phyloP scores from a whole-genome alignment of 2,797 vertebrate species.

The Parauchenoglanis punctatus region DNA sequence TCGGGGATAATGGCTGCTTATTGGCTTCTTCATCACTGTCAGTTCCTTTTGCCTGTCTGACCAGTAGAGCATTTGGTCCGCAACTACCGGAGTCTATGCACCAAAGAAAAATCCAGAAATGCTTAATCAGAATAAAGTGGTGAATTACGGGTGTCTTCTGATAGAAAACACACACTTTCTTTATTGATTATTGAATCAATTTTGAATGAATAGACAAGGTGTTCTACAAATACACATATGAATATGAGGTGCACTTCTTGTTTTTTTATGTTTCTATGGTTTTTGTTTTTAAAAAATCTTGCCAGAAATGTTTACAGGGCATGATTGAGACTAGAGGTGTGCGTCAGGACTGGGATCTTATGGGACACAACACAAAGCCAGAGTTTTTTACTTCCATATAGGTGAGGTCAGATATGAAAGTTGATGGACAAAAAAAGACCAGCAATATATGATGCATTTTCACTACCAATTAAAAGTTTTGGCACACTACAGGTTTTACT shows the following conservation, averaged over 20 bases:
- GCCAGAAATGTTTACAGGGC: not conserved
- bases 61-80: conserved; percentile 13
- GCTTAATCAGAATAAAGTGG: not conserved
- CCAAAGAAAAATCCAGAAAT: not conserved
- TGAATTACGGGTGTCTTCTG: not conserved
- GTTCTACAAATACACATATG: not conserved
- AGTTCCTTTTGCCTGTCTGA: conserved; percentile 36
- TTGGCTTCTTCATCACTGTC: conserved; percentile 49
- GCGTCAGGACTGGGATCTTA: not conserved
- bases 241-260: no score
- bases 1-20: conserved; percentile 44
- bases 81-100: not conserved
- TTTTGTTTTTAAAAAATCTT: not conserved
- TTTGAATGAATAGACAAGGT: not conserved
- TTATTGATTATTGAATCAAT: not conserved
- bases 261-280: not conserved
- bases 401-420: not conserved
- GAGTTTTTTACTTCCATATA: not conserved
- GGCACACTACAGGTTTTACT: no score
- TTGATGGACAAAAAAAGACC: not conserved
- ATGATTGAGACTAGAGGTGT: not conserved
- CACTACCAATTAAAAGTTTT: no score
- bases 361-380: not conserved
- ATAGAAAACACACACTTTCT: not conserved
- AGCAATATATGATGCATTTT: not conserved